Percentiles rank a stretch among this genome's conserved stretches.
phyloP scores from a whole-genome alignment of 2,113 vertebrate genomes.

The Cebus imitator region DNA sequence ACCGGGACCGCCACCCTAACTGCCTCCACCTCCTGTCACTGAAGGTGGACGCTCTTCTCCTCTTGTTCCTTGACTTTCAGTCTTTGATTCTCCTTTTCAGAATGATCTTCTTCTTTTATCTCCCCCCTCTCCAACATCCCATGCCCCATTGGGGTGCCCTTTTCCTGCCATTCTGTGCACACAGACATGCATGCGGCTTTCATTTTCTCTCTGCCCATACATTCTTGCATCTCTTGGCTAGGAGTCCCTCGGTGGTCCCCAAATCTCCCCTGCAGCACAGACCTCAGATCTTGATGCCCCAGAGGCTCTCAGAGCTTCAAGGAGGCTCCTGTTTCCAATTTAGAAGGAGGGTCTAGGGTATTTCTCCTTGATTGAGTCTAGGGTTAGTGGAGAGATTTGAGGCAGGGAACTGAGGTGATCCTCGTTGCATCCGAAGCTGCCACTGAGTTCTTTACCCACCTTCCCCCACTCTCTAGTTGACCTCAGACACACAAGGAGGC shows the following conservation, averaged over 20 bases:
- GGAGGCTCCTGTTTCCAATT: not conserved
- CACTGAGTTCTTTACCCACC: not conserved
- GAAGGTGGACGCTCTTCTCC: fast-evolving
- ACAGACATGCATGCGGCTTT: fast-evolving
- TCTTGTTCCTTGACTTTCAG: not conserved
- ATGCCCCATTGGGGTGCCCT: fast-evolving
- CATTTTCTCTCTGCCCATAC: too few relatives aligned
- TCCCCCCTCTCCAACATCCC: not conserved
- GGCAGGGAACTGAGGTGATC: not conserved
- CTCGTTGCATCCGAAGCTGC: not conserved
- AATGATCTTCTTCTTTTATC: not conserved
- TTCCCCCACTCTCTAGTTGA: not conserved
- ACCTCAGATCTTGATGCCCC: not conserved
- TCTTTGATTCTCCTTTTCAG: not conserved
- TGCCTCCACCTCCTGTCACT: fast-evolving
- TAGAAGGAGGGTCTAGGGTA: fast-evolving
- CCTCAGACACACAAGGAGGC: not conserved
- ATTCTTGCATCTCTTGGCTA: not conserved
- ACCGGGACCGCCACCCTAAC: fast-evolving
- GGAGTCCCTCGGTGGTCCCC: not conserved
- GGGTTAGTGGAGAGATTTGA: not conserved
- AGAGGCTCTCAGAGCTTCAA: not conserved
- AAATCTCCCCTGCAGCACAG: not conserved
- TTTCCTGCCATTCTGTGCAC: not conserved
- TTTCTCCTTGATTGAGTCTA: not conserved